Evolutionary conservation across 1,140 invertebrate species (phyloP).

Genomic region (Anastrepha ludens): DNA sequence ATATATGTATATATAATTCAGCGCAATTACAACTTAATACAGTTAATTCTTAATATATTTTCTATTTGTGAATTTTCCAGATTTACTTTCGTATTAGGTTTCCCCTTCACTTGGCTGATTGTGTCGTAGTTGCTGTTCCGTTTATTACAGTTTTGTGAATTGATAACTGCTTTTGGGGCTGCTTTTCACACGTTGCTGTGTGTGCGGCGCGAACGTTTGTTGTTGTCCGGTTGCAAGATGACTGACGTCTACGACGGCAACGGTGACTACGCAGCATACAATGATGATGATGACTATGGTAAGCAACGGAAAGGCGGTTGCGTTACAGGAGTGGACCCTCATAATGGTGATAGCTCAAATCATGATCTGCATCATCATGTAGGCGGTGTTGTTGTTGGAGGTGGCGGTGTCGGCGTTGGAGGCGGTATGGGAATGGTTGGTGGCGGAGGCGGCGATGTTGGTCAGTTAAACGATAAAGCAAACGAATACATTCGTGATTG

Average conservation of each 20-base stretch:
- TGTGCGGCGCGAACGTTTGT: constrained; percentile 47
- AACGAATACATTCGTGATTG: constrained; percentile 85
- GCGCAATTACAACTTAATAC: too few species aligned
- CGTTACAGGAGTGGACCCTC: constrained; percentile 65
- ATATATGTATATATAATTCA: constrained; percentile 1
- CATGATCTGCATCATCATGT: constrained; percentile 73
- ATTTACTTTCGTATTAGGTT: constrained; percentile 51
- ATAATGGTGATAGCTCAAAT: constrained; percentile 67
- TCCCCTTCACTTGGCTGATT: constrained; percentile 43
- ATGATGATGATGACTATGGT: constrained; percentile 77
- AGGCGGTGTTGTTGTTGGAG: constrained; percentile 59
- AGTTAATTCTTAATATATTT: not conserved
- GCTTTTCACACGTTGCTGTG: constrained; percentile 23
- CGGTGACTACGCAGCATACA: constrained; percentile 74
- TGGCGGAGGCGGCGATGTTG: constrained; percentile 64
- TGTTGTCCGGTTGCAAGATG: constrained; percentile 59
- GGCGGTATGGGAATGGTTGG: constrained; percentile 29
- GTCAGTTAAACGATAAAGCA: constrained; percentile 79
- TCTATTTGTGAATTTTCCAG: not conserved
- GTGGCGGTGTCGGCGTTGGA: constrained; percentile 29
- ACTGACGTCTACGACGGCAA: constrained; percentile 72
- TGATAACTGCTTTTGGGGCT: constrained; percentile 41
- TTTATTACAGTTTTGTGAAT: constrained; percentile 41
- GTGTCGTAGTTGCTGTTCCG: constrained; percentile 28
- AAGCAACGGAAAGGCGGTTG: constrained; percentile 74